Conservation (phyloP, 2,888 invertebrate genomes). For the Drosophila subsilvestris region DNA sequence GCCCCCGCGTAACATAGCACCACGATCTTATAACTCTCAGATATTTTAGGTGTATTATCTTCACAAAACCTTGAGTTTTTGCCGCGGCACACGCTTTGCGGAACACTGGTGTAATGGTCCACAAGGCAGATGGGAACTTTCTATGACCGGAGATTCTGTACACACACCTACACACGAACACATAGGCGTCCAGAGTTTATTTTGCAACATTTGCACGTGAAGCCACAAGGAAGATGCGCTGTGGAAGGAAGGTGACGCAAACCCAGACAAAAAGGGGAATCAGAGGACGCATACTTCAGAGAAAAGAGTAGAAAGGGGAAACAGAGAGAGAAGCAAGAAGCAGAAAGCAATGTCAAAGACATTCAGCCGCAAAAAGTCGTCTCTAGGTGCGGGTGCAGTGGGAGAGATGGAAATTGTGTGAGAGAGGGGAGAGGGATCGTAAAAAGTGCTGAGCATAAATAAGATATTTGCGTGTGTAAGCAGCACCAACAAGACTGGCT, state of each 20-base stretch:
- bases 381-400: slow-evolving; percentile 11
- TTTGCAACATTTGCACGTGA: slow-evolving; percentile 58
- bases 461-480: slow-evolving; percentile 79
- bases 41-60: no score
- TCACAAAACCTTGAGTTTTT: no score
- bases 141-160: no score
- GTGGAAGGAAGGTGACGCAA: slow-evolving; percentile 23
- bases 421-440: slow-evolving; percentile 28
- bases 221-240: slow-evolving; percentile 53
- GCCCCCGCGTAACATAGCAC: no score
- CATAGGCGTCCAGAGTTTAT: slow-evolving; percentile 27
- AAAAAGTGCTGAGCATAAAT: slow-evolving; percentile 79
- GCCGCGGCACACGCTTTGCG: no score
- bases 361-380: slow-evolving; percentile 43
- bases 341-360: slow-evolving; percentile 62
- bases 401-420: slow-evolving; percentile 53
- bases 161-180: slow-evolving; percentile 19
- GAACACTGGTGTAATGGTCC: no score
- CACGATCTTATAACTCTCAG: no score
- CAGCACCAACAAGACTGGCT: slow-evolving; percentile 47
- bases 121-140: not conserved
- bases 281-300: not conserved
- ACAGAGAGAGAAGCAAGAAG: slow-evolving; percentile 38
- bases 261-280: not conserved
- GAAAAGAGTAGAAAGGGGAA: not conserved